phyloP scores from a whole-genome alignment of 2,888 invertebrate species.

The Nemotelus nigrinus region DNA sequence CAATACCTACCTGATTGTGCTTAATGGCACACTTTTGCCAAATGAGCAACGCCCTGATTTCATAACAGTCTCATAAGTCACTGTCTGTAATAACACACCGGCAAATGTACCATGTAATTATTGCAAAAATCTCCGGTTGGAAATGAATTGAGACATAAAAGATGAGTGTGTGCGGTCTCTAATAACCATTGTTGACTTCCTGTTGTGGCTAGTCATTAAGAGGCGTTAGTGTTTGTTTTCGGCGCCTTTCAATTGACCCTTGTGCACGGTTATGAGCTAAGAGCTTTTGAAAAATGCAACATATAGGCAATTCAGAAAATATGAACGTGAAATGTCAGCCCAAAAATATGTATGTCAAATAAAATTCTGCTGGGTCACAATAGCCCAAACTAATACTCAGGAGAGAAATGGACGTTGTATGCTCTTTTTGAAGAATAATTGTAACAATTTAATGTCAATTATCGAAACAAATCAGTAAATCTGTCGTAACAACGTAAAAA shows the following conservation, averaged over 20 bases:
- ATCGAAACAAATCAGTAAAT: too few species aligned
- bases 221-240: constrained; percentile 26
- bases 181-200: constrained; percentile 17
- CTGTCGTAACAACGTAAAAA: too few species aligned
- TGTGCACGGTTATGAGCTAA: too few species aligned
- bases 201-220: constrained; percentile 8
- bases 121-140: neutral
- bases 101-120: constrained; percentile 15
- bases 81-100: neutral
- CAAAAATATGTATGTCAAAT: too few species aligned
- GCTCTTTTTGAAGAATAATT: too few species aligned
- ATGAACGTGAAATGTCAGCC: too few species aligned
- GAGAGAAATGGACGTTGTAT: too few species aligned
- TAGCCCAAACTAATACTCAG: too few species aligned
- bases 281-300: too few species aligned
- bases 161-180: constrained; percentile 23
- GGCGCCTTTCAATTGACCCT: constrained; percentile 6
- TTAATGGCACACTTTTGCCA: neutral
- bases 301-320: too few species aligned
- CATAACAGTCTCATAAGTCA: neutral
- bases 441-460: too few species aligned
- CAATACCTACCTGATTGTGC: neutral
- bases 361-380: too few species aligned
- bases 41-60: neutral
- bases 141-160: constrained; percentile 31